Conservation (phyloP, 30 jellyfish, hydroid and myxozoan species). For the Morbakka virulenta region DNA sequence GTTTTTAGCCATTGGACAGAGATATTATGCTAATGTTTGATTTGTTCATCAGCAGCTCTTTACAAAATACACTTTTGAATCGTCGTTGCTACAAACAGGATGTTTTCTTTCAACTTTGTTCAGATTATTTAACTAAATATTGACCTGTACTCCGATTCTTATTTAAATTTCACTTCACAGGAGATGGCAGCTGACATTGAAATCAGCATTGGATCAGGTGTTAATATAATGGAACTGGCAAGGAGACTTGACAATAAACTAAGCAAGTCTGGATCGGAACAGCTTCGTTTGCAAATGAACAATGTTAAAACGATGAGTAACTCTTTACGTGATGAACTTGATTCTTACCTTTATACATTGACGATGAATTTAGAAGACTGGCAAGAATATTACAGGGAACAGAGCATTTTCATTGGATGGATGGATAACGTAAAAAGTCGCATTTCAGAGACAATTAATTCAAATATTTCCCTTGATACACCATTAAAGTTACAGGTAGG, state of each 20-base stretch:
- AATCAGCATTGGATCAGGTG: no score
- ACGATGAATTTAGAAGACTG: constrained; percentile 38
- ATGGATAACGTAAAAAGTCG: constrained; percentile 23
- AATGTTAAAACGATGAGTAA: background rate
- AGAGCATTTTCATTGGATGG: constrained; percentile 54
- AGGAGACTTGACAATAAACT: constrained; percentile 16
- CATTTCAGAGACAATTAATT: constrained; percentile 1
- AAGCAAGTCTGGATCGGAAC: constrained; percentile 29
- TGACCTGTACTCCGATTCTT: no score
- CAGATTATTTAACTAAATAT: no score
- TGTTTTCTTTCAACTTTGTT: no score
- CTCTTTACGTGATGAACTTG: constrained; percentile 36
- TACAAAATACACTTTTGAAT: no score
- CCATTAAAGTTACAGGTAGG: constrained; percentile 71
- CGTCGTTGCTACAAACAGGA: no score
- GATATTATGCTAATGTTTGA: no score
- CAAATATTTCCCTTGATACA: constrained; percentile 50
- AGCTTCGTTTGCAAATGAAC: background rate
- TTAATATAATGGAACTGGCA: background rate
- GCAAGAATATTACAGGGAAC: constrained; percentile 46
- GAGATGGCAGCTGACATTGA: no score
- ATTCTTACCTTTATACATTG: constrained; percentile 27
- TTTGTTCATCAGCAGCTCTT: no score
- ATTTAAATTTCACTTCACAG: no score
- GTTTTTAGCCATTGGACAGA: no score